Conservation (phyloP, 2,888 invertebrate genomes). For the Vesta saturnalis region DNA sequence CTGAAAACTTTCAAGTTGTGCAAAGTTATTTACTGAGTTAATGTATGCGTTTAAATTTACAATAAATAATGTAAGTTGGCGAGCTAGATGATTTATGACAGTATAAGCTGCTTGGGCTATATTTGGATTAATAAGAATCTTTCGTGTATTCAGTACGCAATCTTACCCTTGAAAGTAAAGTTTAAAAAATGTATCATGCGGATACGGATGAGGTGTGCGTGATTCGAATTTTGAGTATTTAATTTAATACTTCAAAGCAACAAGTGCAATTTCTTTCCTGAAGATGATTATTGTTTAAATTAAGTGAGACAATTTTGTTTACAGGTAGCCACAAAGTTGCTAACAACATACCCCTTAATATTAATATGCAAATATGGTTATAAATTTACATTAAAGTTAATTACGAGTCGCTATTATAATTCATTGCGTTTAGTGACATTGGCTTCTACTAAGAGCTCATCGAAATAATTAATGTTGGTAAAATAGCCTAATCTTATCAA, state of each 20-base stretch:
- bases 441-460: slow-evolving; percentile 25
- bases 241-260: no score
- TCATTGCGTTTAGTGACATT: slow-evolving; percentile 35
- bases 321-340: not conserved
- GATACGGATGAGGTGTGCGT: no score
- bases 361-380: slow-evolving; percentile 42
- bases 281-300: not conserved
- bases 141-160: no score
- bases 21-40: no score
- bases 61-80: not conserved
- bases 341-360: slow-evolving; percentile 8
- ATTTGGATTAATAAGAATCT: no score
- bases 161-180: no score
- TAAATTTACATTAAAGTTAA: slow-evolving; percentile 42
- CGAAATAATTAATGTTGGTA: slow-evolving; percentile 16
- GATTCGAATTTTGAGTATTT: no score
- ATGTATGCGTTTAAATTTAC: not conserved
- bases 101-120: no score
- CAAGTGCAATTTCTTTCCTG: not conserved
- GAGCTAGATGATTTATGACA: not conserved
- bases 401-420: slow-evolving; percentile 40
- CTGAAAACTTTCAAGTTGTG: no score
- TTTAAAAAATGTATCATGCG: no score
- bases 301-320: not conserved
- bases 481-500: slow-evolving; percentile 9